A percentile compares a stretch with the other conserved stretches of the same genome.
These are phyloP conservation scores for Caenorhabditis tropicalis DNA, from an alignment of 1,140 invertebrate species.

Conservation along the genomic window DNA sequence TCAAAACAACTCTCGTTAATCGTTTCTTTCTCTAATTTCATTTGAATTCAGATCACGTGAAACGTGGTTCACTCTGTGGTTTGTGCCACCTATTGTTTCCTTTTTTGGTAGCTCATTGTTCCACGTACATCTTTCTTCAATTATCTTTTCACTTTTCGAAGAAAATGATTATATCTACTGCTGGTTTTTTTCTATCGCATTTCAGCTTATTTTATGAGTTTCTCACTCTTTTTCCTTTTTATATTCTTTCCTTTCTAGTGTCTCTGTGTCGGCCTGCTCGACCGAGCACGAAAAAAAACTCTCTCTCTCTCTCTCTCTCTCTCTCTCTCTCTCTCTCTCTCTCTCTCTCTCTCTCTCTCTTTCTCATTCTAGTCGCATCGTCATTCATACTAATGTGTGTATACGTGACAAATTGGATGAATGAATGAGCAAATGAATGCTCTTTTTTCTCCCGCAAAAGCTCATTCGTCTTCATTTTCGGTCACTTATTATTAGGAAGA, in stretches of 20 bases:
- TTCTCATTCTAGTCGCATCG: not conserved
- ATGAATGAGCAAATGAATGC: conserved; percentile 36
- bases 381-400: conserved; percentile 40
- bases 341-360: not conserved
- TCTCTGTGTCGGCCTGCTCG: conserved; percentile 17
- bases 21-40: too few relatives aligned
- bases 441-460: not conserved
- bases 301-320: not conserved
- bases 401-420: conserved; percentile 39
- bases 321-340: not conserved
- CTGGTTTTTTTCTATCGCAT: not conserved
- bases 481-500: not conserved
- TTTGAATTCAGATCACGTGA: not conserved
- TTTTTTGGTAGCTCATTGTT: not conserved
- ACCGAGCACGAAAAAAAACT: not conserved
- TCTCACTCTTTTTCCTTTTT: not conserved
- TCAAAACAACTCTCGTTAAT: too few relatives aligned
- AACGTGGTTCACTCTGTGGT: not conserved
- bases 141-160: not conserved
- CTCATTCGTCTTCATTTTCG: conserved; percentile 9
- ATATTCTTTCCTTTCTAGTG: not conserved
- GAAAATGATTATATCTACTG: not conserved
- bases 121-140: not conserved
- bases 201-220: not conserved
- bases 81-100: not conserved